Base-by-base conservation (phyloP, 2,888 invertebrate genomes). In the Eueremaeus valkanovi region DNA sequence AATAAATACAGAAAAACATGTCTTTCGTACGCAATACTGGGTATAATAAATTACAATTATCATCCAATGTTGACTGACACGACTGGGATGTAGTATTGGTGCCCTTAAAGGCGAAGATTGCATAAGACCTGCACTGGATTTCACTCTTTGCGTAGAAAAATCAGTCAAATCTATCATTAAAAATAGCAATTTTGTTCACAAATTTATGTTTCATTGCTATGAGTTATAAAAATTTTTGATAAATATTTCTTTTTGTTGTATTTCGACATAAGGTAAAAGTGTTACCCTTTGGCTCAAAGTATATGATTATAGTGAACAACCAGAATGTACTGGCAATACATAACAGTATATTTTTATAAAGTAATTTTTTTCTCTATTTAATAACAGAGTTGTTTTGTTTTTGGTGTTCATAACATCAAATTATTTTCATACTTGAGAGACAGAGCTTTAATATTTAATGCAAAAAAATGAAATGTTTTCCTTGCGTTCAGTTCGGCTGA, bases 31-130 rank as follows among this genome's bases (percentile, higher is more conserved):
- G 11, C 21, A 55, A 55, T 24, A 55, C n/a, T 33, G 63, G 63
- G 63, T 66, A 66, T 66, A 66, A 66, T 66, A 36, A 36, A 66
- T 66, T 36, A 66, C 63, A 66, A 66, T 66, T 66, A 66, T 66
- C 36, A 21, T n/a, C 36, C n/a, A 66, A 66, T 36, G 55, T 55
- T 61, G 31, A 33, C 33, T 61, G 63, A 66, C 63, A 66, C 63
- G 63, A 66, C 63, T 66, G 21, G 18, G n/a, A n/a, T n/a, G n/a
- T 66, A 36, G 63, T 21, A 18, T 24, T 13, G 5, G 45, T 45
- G 45, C 45, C 3, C 36, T 45, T 16, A 45, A 3, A 45, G 58
- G 58, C 24, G 11, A 13, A 24, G 16, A 58, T 58, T 58, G 58
- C 58, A 58, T 29, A 58, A 58, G 11, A 27, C 16, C 27, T 51